phyloP scores from a whole-genome alignment of 1,140 invertebrate genomes.

The Zaprionus inermis region DNA sequence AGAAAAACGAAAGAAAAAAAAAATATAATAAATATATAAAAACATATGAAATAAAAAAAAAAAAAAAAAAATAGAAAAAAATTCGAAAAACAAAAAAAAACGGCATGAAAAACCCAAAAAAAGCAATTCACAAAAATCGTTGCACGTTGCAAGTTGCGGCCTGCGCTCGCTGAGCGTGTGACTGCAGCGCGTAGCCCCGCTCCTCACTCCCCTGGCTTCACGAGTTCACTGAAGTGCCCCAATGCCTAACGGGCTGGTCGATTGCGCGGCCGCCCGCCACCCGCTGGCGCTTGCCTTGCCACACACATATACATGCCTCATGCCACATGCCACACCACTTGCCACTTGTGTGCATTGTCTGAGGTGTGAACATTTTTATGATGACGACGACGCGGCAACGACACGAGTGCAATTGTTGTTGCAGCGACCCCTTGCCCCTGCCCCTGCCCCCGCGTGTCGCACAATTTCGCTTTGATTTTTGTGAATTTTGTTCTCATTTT shows the following conservation, averaged over 20 bases:
- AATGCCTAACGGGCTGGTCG: conserved; percentile 13
- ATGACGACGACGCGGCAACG: conserved; percentile 30
- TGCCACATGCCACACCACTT: conserved; percentile 24
- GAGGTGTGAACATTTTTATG: conserved; percentile 75
- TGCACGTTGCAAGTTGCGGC: conserved; percentile 8
- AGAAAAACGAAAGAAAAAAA: conserved; percentile 20
- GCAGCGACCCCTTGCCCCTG: conserved; percentile 19
- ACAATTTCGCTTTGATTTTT: conserved; percentile 76
- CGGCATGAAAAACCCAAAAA: conserved; percentile 5
- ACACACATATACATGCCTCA: conserved; percentile 4
- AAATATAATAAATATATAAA: not conserved
- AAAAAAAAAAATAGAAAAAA: no score
- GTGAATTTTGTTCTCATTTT: conserved; percentile 24
- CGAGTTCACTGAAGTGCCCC: conserved; percentile 41
- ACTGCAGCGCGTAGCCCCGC: no score
- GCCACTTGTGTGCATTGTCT: conserved; percentile 68
- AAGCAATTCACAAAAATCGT: not conserved
- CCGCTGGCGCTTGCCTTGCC: conserved; percentile 27
- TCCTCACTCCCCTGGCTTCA: not conserved
- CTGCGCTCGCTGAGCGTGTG: not conserved
- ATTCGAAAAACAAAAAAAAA: not conserved
- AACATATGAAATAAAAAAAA: no score
- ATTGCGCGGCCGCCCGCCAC: not conserved
- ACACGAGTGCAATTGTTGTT: conserved; percentile 72
- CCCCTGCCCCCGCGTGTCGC: conserved; percentile 30